Base-by-base conservation (phyloP, 92 coral and sea anemone genomes). In the Phenganax marumi region DNA sequence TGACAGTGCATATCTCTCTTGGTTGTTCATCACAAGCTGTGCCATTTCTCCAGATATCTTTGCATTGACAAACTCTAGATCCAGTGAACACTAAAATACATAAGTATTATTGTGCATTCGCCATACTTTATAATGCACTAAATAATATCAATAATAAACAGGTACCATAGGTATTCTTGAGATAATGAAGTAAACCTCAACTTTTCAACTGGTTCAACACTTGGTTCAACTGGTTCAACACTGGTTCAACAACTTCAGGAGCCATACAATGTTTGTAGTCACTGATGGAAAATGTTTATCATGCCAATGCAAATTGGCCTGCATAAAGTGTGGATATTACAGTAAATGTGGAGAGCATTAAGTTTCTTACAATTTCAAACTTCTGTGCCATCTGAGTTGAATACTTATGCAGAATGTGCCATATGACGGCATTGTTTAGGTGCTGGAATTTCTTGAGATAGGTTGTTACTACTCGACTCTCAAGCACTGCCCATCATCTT, bases 21-120 rank as follows among this genome's bases (percentile, higher is more conserved):
- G 85, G 53, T 78, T 64, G 39, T 68, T 64, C 8, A 75, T 84
- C 80, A 87, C 62, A 17, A 87, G 70, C 49, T 70, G 85, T 18
- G 85, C 81, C 87, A 87, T 87, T 21, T 87, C 90, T 7, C 76
- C 84, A 68, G 87, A 58, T 3, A 87, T 79, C 53, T 87, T 87
- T 24, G 85, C 79, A 70, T 87, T 84, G 12, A 66, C 33, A 60
- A 87, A 84, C 69, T 87, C 87, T 80, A 87, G 39, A 52, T 62
- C 85, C 16, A 87, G 84, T 33, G 84, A 83, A 73, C 87, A 87
- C 90, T 87, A 26, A 16, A 81, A 86, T 50, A 79, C 26, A 66
- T 7, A 47, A 76, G 64, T 55, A 39, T 22, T 23, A 73, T 58
- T 1, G n/a, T 8, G 17, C 1, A 33, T 33, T 33, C 43, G 4